Base-by-base conservation (phyloP, 1,140 invertebrate species). In the Berghia stephanieae region DNA sequence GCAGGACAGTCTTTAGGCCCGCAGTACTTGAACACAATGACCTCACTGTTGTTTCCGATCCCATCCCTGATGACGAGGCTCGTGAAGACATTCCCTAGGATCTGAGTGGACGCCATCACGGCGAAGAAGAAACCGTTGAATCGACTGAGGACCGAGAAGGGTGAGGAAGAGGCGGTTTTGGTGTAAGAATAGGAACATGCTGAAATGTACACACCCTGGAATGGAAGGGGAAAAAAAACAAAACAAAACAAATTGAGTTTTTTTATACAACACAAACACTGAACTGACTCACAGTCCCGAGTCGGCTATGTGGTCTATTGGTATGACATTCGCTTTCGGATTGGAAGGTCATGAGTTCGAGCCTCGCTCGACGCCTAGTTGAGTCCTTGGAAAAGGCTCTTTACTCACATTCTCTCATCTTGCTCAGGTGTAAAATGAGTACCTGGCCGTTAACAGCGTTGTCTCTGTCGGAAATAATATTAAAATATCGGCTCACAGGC, bases 81-180 rank as follows among this genome's bases (percentile, higher is more conserved):
- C 0, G 83, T 80, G 6, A 85, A 68, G 0, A 83, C 43, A 49
- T 85, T 84, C 31, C 85, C 85, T 13, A 81, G 46, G 42, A 86
- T 82, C 73, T 85, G 80, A n/a, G 82, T 77, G 44, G 78, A 79
- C 43, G 81, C 82, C 68, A 80, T 83, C 66, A 84, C 55, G 34
- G 75, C 72, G 66, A 81, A 86, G 80, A 86, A 84, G 40, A 85
- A 71, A 0, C 85, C 81, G 72, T 85, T 84, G 78, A 86, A 84
- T 31, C 82, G 78, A 40, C 80, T 81, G n/a, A 86, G 78, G 16
- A 83, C 79, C 18, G 79, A 42, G 63, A 81, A 79, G 1, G 81
- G 66, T 1, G 77, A 79, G 38, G 80, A 55, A 0, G 60, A 78
- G 24, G 78, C 72, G 1, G 75, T 42, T 21, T 77, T 63, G 21